Percentiles rank a stretch among this genome's conserved stretches.
These are phyloP conservation scores for Crematogaster levior DNA, from an alignment of 2,888 invertebrate species.

Conservation along the genomic window DNA sequence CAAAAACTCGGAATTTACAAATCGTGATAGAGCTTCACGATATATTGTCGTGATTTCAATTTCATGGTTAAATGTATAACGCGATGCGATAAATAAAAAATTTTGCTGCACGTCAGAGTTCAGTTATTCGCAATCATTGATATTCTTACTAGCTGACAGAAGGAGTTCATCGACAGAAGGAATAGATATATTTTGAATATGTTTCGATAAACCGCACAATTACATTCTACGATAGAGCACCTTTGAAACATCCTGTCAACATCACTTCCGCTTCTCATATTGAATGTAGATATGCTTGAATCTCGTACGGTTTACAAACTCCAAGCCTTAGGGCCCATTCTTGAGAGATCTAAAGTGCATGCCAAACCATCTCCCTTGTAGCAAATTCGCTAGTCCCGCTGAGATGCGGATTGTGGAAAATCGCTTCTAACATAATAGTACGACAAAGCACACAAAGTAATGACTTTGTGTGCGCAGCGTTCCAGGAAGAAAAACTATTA, in stretches of 20 bases:
- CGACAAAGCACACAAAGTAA: not conserved
- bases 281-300: conserved; percentile 13
- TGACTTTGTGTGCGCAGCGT: not conserved
- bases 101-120: not conserved
- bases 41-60: conserved; percentile 8
- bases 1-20: conserved; percentile 29
- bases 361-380: conserved; percentile 1
- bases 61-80: conserved; percentile 12
- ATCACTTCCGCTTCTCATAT: conserved; percentile 22
- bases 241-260: conserved; percentile 38
- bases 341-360: conserved; percentile 15
- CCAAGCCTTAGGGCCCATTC: conserved; percentile 3
- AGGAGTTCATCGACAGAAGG: not conserved
- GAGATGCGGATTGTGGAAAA: conserved; percentile 35
- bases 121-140: not conserved
- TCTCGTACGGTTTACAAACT: conserved; percentile 6
- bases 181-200: conserved; percentile 2
- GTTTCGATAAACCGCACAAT: conserved; percentile 29
- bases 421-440: conserved; percentile 11
- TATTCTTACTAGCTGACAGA: not conserved
- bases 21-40: not conserved
- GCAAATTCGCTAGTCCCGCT: conserved; percentile 14
- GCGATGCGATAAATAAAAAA: not conserved
- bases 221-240: conserved; percentile 3
- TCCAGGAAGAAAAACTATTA: not conserved